Percentiles rank a stretch among this genome's conserved stretches.
Conservation (phyloP, 2,797 vertebrate species). For the Sebastes kiyomatsui region DNA sequence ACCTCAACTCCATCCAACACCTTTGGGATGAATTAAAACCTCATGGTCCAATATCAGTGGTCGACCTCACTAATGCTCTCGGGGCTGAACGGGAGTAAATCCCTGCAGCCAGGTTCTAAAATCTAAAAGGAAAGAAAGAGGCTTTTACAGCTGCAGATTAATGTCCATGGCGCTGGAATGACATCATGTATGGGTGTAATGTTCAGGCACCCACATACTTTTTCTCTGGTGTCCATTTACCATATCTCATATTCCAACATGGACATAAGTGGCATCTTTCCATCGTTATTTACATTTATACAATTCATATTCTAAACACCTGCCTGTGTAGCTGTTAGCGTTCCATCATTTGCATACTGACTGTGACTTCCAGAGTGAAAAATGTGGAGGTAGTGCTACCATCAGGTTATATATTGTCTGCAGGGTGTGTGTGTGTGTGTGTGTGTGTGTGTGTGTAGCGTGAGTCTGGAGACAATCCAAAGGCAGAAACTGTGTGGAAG, state of each 20-base stretch:
- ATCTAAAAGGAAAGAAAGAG: neutral
- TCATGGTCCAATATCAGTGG: neutral
- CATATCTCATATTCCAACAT: slow-evolving; percentile 2
- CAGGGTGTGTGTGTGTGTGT: neutral
- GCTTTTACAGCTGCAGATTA: neutral
- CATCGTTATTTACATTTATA: neutral
- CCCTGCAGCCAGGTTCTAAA: neutral
- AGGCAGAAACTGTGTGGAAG: slow-evolving; percentile 55
- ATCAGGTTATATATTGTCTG: slow-evolving; percentile 16
- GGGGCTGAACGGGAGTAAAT: neutral
- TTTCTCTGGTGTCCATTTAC: neutral
- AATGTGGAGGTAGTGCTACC: slow-evolving; percentile 12
- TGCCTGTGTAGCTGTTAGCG: neutral
- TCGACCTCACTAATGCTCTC: neutral
- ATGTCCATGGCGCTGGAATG: neutral
- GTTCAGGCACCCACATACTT: neutral
- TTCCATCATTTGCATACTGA: slow-evolving; percentile 40
- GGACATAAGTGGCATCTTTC: neutral
- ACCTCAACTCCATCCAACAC: neutral
- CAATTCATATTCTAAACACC: slow-evolving; percentile 27
- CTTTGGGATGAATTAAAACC: neutral
- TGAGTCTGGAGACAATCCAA: slow-evolving; percentile 46
- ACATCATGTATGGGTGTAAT: neutral
- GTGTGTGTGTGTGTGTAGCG: neutral
- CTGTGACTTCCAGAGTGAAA: slow-evolving; percentile 18